Evolutionary conservation across 2,113 vertebrate species (phyloP), one percentile per base, ranked within the genome.

Genomic region (Platycercus adscitus): DNA sequence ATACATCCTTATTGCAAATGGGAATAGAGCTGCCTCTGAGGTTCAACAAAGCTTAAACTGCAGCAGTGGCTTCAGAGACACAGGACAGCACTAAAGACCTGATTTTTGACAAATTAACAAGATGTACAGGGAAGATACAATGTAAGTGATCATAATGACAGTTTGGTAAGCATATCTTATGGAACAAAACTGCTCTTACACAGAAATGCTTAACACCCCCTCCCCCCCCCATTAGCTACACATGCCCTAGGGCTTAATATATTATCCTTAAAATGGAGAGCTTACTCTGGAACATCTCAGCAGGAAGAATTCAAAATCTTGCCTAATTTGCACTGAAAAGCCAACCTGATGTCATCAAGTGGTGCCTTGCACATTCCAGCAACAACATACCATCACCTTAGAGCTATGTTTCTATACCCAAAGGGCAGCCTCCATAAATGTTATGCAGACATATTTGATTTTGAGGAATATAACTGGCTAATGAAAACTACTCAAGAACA

Each of bases 271-370:
- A 80, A 53, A 50, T 23, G 46, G 33, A 80, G 31, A 72, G 25
- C 49, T 68, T 76, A 75, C 17, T 52, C 31, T 80, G 41, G 52
- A 89, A 81, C 2, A 2, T 60, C 39, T 72, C 44, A 87, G 33
- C 24, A 76, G 49, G 44, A 86, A 73, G 25, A 78, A 49, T 26
- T 70, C 41, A 55, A 63, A 93, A 56, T 58, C 49, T 78, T 93
- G 56, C 37, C 60, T 61, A 73, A 85, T 90, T 86, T 82, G 23
- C 68, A 83, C 76, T 89, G 75, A 89, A 95, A 95, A 86, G 46
- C 29, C 58, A 91, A 60, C 64, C 43, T 35, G 50, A 79, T 21
- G 14, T 23, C 41, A 70, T 89, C 82, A 94, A 88, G 66, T 35
- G 12, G 47, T 47, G 33, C 46, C 35, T 87, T 86, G 24, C 70